These are phyloP conservation scores for Diloba caeruleocephala DNA, from an alignment of 2,888 invertebrate genomes.

Conservation along the genomic window DNA sequence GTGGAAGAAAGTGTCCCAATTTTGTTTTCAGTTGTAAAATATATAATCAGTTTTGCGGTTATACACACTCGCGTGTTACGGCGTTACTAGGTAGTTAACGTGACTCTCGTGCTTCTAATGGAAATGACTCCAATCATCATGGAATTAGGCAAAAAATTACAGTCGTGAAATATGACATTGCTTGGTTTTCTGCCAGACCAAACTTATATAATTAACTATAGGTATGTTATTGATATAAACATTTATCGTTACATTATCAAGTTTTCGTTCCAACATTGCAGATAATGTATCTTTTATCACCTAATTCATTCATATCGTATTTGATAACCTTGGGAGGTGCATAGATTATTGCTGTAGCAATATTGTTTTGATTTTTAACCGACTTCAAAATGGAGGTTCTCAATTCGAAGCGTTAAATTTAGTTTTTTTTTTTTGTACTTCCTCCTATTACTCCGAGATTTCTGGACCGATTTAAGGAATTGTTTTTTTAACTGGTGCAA, in stretches of 20 bases:
- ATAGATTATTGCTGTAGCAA: constrained; percentile 44
- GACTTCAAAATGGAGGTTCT: too few relatives aligned
- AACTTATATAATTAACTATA: constrained; percentile 14
- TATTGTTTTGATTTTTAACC: constrained; percentile 56
- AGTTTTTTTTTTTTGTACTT: too few relatives aligned
- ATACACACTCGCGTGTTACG: not conserved
- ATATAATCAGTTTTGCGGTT: not conserved
- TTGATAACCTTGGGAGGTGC: constrained; percentile 69
- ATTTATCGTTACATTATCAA: constrained; percentile 48
- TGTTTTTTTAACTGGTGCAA: too few relatives aligned
- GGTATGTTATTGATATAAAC: constrained; percentile 45
- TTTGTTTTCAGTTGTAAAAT: too few relatives aligned
- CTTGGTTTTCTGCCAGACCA: constrained; percentile 26
- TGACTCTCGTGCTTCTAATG: not conserved
- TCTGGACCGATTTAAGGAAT: too few relatives aligned
- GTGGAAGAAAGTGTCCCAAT: too few relatives aligned
- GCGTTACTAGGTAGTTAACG: constrained; percentile 1
- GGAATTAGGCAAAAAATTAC: constrained; percentile 20
- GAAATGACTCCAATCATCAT: not conserved
- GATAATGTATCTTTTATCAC: constrained; percentile 61
- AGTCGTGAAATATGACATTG: constrained; percentile 20
- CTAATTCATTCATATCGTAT: constrained; percentile 68
- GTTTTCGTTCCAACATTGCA: constrained; percentile 48
- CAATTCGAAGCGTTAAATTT: too few relatives aligned
- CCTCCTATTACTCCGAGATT: too few relatives aligned